phyloP scores from a whole-genome alignment of 2,113 vertebrate species.

The Castor canadensis region DNA sequence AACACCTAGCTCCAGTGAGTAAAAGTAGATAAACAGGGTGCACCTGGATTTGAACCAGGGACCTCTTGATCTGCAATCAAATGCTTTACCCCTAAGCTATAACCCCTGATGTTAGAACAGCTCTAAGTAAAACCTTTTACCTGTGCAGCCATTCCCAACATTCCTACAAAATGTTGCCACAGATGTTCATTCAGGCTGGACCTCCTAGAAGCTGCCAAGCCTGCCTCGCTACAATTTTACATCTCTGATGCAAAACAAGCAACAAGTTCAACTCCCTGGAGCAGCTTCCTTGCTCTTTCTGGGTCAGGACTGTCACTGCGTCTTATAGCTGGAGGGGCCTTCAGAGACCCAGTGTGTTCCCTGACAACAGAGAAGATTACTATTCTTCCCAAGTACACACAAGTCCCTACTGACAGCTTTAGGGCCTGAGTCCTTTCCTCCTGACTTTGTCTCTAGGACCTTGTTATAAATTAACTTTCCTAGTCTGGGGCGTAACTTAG shows the following conservation, averaged over 20 bases:
- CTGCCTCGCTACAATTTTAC: background rate
- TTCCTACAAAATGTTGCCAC: background rate
- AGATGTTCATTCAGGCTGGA: background rate
- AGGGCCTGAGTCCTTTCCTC: background rate
- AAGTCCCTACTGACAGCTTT: background rate
- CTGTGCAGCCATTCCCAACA: background rate
- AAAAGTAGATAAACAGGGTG: background rate
- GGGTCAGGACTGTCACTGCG: background rate
- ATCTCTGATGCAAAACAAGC: background rate
- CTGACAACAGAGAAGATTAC: background rate
- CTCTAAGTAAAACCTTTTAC: background rate
- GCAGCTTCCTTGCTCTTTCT: background rate
- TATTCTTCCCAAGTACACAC: background rate
- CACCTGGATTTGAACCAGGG: constrained; percentile 58
- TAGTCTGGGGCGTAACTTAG: no score
- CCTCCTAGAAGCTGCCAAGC: background rate
- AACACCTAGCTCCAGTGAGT: background rate
- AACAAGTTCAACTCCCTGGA: background rate
- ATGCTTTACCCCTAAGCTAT: constrained; percentile 52
- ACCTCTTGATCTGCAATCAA: constrained; percentile 60
- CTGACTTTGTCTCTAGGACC: background rate
- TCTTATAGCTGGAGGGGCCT: background rate
- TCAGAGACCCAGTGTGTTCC: background rate
- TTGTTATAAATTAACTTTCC: no score
- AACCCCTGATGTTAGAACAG: rapidly evolving